phyloP scores from a whole-genome alignment of 1,140 invertebrate species.

The Drosophila busckii region DNA sequence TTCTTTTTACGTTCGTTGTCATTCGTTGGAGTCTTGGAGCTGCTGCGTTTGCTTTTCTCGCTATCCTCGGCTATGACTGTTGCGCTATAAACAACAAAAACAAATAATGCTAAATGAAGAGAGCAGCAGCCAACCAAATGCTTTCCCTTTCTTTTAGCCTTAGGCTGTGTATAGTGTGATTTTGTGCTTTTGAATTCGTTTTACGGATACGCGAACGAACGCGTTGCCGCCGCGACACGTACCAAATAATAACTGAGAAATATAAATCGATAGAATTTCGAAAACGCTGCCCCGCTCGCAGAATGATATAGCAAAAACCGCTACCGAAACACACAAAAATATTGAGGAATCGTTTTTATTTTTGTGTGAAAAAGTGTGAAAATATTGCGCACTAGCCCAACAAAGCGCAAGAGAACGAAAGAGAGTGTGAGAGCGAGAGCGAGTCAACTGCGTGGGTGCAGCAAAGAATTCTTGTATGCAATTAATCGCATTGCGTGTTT shows the following conservation, averaged over 20 bases:
- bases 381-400: slow-evolving; percentile 74
- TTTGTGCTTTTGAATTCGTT: slow-evolving; percentile 21
- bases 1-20: slow-evolving; percentile 40
- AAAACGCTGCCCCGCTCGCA: slow-evolving; percentile 25
- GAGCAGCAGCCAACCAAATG: too few species aligned
- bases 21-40: slow-evolving; percentile 65
- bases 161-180: slow-evolving; percentile 6
- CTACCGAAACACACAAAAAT: slow-evolving; percentile 43
- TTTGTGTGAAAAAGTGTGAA: slow-evolving; percentile 75
- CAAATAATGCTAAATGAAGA: slow-evolving; percentile 23
- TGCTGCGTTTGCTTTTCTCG: slow-evolving; percentile 31
- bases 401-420: slow-evolving; percentile 5
- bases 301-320: slow-evolving; percentile 35
- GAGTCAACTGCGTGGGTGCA: slow-evolving; percentile 1
- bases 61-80: slow-evolving; percentile 47
- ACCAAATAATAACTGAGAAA: slow-evolving; percentile 71
- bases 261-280: slow-evolving; percentile 52
- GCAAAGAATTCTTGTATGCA: slow-evolving; percentile 45
- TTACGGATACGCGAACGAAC: slow-evolving; percentile 47
- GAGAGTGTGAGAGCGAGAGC: slow-evolving; percentile 6
- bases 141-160: slow-evolving; percentile 13
- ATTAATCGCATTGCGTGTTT: slow-evolving; percentile 1
- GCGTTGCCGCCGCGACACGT: slow-evolving; percentile 68
- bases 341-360: slow-evolving; percentile 76
- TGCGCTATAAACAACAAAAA: slow-evolving; percentile 51